phyloP scores from a whole-genome alignment of 2,113 vertebrate genomes.

The Vombatus ursinus region DNA sequence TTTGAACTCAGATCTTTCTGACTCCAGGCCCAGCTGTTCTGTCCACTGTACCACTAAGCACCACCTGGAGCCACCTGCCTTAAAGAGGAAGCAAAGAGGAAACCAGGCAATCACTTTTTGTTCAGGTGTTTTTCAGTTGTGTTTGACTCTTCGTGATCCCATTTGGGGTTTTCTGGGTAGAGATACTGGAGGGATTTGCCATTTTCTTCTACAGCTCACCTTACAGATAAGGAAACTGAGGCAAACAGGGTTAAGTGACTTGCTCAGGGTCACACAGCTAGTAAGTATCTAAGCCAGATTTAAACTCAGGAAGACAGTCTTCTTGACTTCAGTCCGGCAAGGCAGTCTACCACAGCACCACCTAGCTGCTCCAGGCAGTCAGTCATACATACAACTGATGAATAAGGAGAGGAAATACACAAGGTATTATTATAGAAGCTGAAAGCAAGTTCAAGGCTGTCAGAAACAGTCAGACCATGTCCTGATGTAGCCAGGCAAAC shows the following conservation, averaged over 20 bases:
- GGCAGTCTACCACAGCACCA: neutral
- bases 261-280: neutral
- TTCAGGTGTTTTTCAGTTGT: neutral
- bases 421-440: neutral
- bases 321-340: neutral
- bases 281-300: neutral
- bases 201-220: neutral
- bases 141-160: neutral
- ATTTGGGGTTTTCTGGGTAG: neutral
- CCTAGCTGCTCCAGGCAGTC: neutral
- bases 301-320: neutral
- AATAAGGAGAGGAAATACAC: neutral
- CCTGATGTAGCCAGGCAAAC: neutral
- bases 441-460: neutral
- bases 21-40: neutral
- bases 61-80: neutral
- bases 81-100: neutral
- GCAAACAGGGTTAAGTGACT: neutral
- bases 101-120: neutral
- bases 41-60: neutral
- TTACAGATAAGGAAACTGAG: neutral
- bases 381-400: neutral
- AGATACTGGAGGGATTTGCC: neutral
- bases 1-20: neutral
- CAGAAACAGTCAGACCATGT: neutral